A percentile compares a stretch with the other conserved stretches of the same genome.
These are phyloP conservation scores for Panulirus ornatus DNA, from an alignment of 1,140 invertebrate genomes.

Conservation along the genomic window DNA sequence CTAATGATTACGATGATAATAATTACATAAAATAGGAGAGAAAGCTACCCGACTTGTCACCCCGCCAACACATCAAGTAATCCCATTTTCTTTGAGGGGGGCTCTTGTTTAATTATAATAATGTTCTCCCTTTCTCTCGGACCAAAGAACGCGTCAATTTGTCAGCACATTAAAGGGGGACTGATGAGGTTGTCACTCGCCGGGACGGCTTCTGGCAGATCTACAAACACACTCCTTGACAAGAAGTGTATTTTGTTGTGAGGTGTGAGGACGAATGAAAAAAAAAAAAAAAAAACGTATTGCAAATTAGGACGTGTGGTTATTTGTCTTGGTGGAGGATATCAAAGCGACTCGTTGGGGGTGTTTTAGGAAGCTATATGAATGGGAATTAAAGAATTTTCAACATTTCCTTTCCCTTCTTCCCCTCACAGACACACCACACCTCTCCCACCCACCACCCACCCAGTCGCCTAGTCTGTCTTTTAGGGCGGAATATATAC, in stretches of 20 bases:
- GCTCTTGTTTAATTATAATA: conserved; percentile 64
- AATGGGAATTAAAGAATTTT: conserved; percentile 7
- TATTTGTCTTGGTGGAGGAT: not conserved
- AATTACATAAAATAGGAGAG: too few relatives aligned
- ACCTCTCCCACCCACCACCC: not conserved
- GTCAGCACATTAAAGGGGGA: conserved; percentile 43
- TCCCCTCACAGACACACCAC: too few relatives aligned
- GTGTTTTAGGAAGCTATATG: conserved; percentile 1
- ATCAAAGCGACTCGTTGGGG: conserved; percentile 1
- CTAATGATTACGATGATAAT: too few relatives aligned
- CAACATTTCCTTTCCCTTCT: too few relatives aligned
- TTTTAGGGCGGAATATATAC: not conserved
- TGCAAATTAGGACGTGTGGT: conserved; percentile 44
- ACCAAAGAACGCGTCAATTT: conserved; percentile 61
- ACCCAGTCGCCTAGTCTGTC: too few relatives aligned
- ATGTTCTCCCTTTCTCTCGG: conserved; percentile 51
- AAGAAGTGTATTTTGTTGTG: conserved; percentile 22
- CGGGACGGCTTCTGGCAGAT: conserved; percentile 16
- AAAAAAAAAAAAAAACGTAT: not conserved
- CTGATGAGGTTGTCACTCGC: conserved; percentile 46
- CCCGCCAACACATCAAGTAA: not conserved
- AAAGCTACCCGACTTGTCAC: too few relatives aligned
- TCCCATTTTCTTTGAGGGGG: not conserved
- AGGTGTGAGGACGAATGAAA: conserved; percentile 37
- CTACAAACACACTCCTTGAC: too few relatives aligned